A percentile compares a stretch with the other conserved stretches of the same genome.
Evolutionary conservation across 2,888 invertebrate genomes (phyloP).

Genomic region (Scaptomyza caliginosa): DNA sequence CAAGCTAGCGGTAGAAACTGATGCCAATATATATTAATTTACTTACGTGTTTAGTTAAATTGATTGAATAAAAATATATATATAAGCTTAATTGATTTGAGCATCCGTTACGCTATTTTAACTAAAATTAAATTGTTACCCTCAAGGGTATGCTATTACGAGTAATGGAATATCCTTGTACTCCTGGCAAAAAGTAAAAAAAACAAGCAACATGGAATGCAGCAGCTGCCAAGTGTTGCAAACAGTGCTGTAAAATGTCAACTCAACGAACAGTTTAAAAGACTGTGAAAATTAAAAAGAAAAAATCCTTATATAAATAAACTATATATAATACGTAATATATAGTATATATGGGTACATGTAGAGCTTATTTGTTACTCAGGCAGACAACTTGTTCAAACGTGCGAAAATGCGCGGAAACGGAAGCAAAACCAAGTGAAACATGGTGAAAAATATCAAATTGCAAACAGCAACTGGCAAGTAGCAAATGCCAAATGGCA

Average conservation of each 20-base stretch:
- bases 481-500: slow-evolving; percentile 33
- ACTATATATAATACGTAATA: not conserved
- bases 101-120: not conserved
- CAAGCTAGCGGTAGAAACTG: not conserved
- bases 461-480: slow-evolving; percentile 38
- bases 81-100: not conserved
- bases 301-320: not conserved
- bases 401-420: slow-evolving; percentile 61
- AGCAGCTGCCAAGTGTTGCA: slow-evolving; percentile 10
- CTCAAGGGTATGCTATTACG: not conserved
- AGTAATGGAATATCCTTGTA: not conserved
- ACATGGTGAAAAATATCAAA: slow-evolving; percentile 49
- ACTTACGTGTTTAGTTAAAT: not conserved
- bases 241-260: slow-evolving; percentile 54
- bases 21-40: not conserved
- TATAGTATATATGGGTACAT: slow-evolving; percentile 3
- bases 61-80: not conserved
- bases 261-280: slow-evolving; percentile 38
- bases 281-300: slow-evolving; percentile 20
- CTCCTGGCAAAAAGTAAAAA: not conserved
- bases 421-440: slow-evolving; percentile 42
- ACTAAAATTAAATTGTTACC: not conserved
- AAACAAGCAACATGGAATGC: not conserved
- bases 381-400: slow-evolving; percentile 63
- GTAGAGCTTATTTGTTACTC: slow-evolving; percentile 47